Conservation (phyloP, 2,797 vertebrate species). For the Lacerta bilineata region DNA sequence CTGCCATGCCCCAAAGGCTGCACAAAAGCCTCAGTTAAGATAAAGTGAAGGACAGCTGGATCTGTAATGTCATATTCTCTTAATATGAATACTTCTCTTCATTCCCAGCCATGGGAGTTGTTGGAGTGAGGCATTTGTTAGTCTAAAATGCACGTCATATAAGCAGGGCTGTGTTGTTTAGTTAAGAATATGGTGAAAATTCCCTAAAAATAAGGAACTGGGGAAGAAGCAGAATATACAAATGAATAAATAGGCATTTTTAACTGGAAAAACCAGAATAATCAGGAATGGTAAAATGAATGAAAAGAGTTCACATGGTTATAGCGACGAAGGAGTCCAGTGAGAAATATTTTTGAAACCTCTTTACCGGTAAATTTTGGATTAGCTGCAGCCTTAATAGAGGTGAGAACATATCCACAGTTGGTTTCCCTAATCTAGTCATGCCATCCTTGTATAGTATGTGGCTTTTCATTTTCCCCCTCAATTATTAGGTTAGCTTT, state of each 20-base stretch:
- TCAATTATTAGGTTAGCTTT: not conserved
- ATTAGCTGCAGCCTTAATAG: not conserved
- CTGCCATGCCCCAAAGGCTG: no score
- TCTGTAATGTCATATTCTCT: not conserved
- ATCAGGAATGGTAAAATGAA: not conserved
- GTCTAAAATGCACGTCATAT: not conserved
- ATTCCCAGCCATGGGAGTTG: not conserved
- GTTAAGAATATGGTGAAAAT: not conserved
- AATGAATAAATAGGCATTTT: no score
- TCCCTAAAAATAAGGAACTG: not conserved
- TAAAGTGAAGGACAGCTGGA: no score
- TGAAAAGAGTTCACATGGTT: not conserved
- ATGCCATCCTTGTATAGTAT: not conserved
- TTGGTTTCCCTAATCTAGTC: not conserved
- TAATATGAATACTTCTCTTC: not conserved
- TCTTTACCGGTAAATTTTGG: not conserved
- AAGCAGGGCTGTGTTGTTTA: not conserved
- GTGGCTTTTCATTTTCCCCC: not conserved
- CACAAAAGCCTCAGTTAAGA: no score
- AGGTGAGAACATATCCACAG: not conserved
- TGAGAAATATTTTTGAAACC: not conserved
- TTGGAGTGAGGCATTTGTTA: not conserved
- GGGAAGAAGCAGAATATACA: no score
- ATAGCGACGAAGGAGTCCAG: not conserved
- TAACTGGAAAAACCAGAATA: not conserved